A percentile compares a stretch with the other conserved stretches of the same genome.
phyloP scores from a whole-genome alignment of 2,888 invertebrate genomes.

The Resseliella maxima region DNA sequence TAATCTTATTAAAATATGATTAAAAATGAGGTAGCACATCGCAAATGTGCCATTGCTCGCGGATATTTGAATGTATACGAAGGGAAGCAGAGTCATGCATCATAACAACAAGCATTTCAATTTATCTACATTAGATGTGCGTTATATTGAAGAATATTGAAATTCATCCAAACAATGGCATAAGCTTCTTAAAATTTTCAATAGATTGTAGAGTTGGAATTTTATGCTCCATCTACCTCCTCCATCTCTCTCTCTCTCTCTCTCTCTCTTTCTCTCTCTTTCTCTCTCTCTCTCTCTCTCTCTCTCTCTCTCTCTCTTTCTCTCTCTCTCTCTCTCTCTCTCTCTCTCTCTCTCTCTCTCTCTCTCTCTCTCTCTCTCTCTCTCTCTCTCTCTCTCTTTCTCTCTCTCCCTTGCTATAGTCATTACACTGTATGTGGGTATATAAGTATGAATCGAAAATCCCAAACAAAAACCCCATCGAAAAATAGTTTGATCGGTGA shows the following conservation, averaged over 20 bases:
- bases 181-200: conserved; percentile 53
- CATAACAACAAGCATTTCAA: too few relatives aligned
- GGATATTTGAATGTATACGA: too few relatives aligned
- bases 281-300: background rate
- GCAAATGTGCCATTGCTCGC: too few relatives aligned
- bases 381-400: background rate
- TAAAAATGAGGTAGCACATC: too few relatives aligned
- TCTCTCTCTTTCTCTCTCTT: background rate
- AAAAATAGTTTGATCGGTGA: conserved; percentile 22
- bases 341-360: background rate
- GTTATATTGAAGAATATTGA: conserved; percentile 25
- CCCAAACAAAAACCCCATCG: background rate
- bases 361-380: background rate
- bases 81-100: too few relatives aligned
- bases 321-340: background rate
- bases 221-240: too few relatives aligned
- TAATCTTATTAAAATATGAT: too few relatives aligned
- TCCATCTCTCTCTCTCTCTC: background rate
- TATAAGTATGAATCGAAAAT: background rate
- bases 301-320: background rate
- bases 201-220: too few relatives aligned
- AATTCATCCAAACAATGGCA: conserved; percentile 21
- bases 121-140: too few relatives aligned
- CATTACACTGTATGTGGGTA: background rate
- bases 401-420: background rate